phyloP scores from a whole-genome alignment of 2,797 vertebrate genomes.

The Tolypeutes matacus region DNA sequence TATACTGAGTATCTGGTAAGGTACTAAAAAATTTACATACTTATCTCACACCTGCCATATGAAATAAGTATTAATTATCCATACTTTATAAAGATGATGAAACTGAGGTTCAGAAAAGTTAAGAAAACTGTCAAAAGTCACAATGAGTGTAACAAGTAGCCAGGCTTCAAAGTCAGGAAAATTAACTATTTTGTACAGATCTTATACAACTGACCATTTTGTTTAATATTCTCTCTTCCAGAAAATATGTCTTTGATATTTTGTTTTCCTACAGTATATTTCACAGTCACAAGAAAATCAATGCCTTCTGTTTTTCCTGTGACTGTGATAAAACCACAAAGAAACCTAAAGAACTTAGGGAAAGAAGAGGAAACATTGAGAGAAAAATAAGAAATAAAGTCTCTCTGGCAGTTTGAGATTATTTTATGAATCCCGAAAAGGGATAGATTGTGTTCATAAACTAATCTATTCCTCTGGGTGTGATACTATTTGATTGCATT shows the following conservation, averaged over 20 bases:
- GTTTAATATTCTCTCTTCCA: neutral
- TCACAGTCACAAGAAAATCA: neutral
- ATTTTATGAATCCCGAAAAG: too few relatives aligned
- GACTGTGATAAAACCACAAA: neutral
- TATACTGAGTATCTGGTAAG: neutral
- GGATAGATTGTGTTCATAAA: too few relatives aligned
- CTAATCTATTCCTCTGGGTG: too few relatives aligned
- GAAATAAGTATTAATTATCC: neutral
- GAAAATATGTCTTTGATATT: conserved; percentile 36
- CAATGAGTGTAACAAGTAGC: neutral
- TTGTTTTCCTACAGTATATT: neutral
- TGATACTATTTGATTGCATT: too few relatives aligned
- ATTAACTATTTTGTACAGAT: neutral
- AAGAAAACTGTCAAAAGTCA: neutral
- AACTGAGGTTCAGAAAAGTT: conserved; percentile 7
- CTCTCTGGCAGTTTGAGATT: too few relatives aligned
- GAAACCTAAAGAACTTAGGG: neutral
- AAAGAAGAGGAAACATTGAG: neutral
- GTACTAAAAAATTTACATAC: neutral
- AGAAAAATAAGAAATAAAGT: conserved; percentile 9
- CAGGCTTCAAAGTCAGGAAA: conserved; percentile 25
- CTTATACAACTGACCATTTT: neutral
- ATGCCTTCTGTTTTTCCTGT: neutral
- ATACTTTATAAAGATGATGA: neutral
- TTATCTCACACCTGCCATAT: neutral